These are phyloP conservation scores for Pangasius djambal DNA, from an alignment of 2,797 vertebrate genomes.

Conservation along the genomic window DNA sequence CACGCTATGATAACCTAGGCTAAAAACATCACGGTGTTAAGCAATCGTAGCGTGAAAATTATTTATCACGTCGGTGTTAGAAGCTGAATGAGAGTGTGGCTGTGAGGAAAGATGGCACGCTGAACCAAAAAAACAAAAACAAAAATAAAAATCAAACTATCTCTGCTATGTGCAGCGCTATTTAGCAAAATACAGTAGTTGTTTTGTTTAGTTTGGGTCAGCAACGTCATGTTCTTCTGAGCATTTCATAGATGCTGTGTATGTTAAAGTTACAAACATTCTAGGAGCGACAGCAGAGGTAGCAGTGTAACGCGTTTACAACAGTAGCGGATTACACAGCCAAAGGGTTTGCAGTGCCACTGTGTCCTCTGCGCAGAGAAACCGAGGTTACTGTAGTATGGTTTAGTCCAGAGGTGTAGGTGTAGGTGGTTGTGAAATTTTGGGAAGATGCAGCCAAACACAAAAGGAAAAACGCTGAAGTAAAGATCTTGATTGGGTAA, in stretches of 20 bases:
- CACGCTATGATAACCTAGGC: not conserved
- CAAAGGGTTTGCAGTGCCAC: not conserved
- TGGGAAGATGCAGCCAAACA: not conserved
- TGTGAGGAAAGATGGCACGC: too few species aligned
- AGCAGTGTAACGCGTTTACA: not conserved
- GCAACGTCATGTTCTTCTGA: not conserved
- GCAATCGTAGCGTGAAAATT: not conserved
- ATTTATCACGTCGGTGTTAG: not conserved
- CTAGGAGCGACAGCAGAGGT: not conserved
- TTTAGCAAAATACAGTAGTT: not conserved
- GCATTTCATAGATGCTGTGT: not conserved
- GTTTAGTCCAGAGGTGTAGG: conserved; percentile 1
- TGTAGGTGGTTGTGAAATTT: not conserved
- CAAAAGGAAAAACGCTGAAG: not conserved
- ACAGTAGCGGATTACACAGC: not conserved
- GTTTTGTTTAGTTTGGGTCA: not conserved
- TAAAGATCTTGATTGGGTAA: not conserved
- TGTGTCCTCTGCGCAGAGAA: not conserved
- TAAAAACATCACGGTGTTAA: not conserved
- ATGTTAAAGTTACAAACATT: not conserved
- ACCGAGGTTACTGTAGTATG: not conserved
- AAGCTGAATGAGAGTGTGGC: not conserved
- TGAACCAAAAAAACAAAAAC: too few species aligned
- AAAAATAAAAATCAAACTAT: not conserved
- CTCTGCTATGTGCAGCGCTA: not conserved